Evolutionary conservation across 2,113 vertebrate species (phyloP), one percentile per base, ranked within the genome.

Genomic region (Melanocharis versteri): DNA sequence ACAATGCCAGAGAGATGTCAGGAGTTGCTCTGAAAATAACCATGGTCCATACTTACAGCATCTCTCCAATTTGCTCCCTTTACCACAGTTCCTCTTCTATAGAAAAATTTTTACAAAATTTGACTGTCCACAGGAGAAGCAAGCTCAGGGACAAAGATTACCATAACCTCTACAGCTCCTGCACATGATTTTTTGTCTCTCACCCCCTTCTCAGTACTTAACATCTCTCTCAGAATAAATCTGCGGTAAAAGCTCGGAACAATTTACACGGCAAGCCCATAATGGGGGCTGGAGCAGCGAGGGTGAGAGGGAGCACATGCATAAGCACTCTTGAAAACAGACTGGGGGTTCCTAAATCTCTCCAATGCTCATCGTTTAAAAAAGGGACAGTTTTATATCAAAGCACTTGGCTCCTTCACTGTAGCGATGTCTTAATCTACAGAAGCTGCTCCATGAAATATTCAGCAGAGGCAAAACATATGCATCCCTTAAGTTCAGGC

Each of bases 331-430:
- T 7, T 69, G 76, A 89, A 96, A 95, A 82, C 72, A 72, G 58
- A 53, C 51, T 3, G 26, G 90, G 73, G 62, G 51, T 48, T 44
- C 27, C 88, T 94, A 95, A 97, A 92, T 90, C 83, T 96, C 75
- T 58, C 23, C 17, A 27, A 18, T 8, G 60, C 83, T 95, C 73
- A 58, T 4, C 3, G 2, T 79, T 95, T 95, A 17, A 70, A 93
- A 87, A 64, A 78, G 28, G 26, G 45, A 66, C 39, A 53, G 66
- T 71, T 94, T 97, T 83, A 87, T 70, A 96, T 62, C 86, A 47
- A 64, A 51, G 80, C 84, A 80, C 35, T 94, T 89, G 73, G 81
- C 69, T 82, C 75, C 76, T 89, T 91, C 87, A 70, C 42, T 62
- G 39, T 30, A 23, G 42, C 16, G 54, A 69, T 83, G 79, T 37